Percentiles rank a stretch among this genome's conserved stretches.
Evolutionary conservation across 2,888 invertebrate species (phyloP).

Genomic region (Aphidoletes aphidimyza): DNA sequence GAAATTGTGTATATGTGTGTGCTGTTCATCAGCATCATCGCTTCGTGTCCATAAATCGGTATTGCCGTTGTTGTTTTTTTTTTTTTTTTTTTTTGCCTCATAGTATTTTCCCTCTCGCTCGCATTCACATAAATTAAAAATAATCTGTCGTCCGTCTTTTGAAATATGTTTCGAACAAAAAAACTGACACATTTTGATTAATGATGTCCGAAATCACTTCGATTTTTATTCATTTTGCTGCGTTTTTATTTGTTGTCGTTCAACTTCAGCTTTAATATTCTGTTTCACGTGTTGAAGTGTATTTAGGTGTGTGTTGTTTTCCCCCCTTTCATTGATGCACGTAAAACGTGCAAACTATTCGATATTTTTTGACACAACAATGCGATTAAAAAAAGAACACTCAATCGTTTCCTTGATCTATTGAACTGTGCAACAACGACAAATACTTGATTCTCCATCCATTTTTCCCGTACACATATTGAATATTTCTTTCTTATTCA

Average conservation of each 20-base stretch:
- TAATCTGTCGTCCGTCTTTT: conserved; percentile 45
- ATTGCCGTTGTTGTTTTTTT: background rate
- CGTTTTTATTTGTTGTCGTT: background rate
- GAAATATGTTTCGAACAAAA: conserved; percentile 6
- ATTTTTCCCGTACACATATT: background rate
- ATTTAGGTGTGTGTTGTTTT: background rate
- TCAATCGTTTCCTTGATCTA: background rate
- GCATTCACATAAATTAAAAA: conserved; percentile 5
- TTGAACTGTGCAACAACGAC: background rate
- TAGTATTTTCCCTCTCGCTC: background rate
- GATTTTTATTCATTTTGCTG: conserved; percentile 40
- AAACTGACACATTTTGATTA: conserved; percentile 48
- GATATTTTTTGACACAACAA: background rate
- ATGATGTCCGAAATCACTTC: conserved; percentile 31
- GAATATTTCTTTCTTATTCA: too few species aligned
- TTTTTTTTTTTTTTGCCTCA: background rate
- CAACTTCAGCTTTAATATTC: background rate
- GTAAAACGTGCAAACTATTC: background rate
- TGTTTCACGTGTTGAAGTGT: background rate
- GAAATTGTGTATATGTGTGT: too few species aligned
- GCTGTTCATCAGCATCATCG: background rate
- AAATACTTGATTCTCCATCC: background rate
- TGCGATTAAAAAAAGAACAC: too few species aligned
- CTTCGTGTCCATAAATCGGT: background rate
- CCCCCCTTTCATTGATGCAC: too few species aligned